phyloP scores from a whole-genome alignment of 2,888 invertebrate species.

The Rotaria magnacalcarata region DNA sequence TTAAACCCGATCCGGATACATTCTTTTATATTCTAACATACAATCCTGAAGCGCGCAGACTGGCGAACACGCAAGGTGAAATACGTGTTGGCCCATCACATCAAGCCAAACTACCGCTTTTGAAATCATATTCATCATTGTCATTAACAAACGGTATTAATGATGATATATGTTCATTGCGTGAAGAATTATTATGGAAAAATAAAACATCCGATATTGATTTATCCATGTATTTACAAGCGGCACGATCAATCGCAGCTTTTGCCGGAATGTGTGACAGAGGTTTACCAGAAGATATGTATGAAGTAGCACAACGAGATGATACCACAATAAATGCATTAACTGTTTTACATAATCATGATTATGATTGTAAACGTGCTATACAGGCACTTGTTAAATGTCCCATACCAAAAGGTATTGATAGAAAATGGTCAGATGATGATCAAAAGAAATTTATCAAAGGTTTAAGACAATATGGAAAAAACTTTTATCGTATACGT shows the following conservation, averaged over 20 bases:
- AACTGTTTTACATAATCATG: constrained; percentile 77
- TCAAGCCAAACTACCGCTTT: constrained; percentile 58
- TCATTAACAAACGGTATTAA: neutral
- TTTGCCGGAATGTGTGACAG: constrained; percentile 99
- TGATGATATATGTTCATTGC: constrained; percentile 38
- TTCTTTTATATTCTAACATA: constrained; percentile 64
- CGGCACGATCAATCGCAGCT: constrained; percentile 78
- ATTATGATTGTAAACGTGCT: constrained; percentile 91
- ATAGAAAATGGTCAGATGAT: constrained; percentile 70
- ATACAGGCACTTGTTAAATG: constrained; percentile 91
- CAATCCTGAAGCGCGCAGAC: constrained; percentile 63
- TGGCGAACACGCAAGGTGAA: constrained; percentile 65
- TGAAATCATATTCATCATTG: neutral
- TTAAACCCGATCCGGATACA: constrained; percentile 60
- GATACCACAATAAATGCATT: constrained; percentile 94
- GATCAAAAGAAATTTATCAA: constrained; percentile 83
- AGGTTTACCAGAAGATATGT: constrained; percentile 91
- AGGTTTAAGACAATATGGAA: constrained; percentile 93
- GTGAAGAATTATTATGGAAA: constrained; percentile 42
- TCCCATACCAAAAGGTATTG: constrained; percentile 94
- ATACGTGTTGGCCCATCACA: constrained; percentile 65
- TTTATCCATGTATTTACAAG: constrained; percentile 45
- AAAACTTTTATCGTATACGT: constrained; percentile 94
- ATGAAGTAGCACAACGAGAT: constrained; percentile 89
- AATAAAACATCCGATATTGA: constrained; percentile 43